Percentiles rank a stretch among this genome's conserved stretches.
phyloP scores from a whole-genome alignment of 2,797 vertebrate species.

The Poeciliopsis infans region DNA sequence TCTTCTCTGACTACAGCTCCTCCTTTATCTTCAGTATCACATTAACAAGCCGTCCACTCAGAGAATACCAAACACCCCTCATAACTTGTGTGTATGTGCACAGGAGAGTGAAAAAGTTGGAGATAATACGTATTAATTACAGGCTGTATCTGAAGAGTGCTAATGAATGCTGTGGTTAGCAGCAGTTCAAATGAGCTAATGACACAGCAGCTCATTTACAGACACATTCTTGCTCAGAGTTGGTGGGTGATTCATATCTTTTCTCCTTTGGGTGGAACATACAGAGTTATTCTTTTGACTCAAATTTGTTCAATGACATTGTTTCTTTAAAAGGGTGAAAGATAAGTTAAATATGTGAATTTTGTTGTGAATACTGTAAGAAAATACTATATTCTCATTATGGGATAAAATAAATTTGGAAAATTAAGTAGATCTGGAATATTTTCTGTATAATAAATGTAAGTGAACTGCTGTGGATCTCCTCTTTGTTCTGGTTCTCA shows the following conservation, averaged over 20 bases:
- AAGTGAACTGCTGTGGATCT: not conserved
- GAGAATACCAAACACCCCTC: slow-evolving; percentile 76
- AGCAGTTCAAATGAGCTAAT: slow-evolving; percentile 79
- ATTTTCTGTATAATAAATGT: not conserved
- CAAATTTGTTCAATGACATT: slow-evolving; percentile 5
- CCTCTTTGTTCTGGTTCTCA: not conserved
- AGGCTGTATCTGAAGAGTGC: slow-evolving; percentile 75
- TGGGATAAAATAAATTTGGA: not conserved
- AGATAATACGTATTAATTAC: slow-evolving; percentile 81
- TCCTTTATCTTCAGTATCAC: slow-evolving; percentile 73
- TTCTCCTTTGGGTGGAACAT: slow-evolving; percentile 50
- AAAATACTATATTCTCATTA: not conserved
- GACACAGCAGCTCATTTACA: slow-evolving; percentile 72
- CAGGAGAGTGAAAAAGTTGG: slow-evolving; percentile 60
- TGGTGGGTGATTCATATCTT: slow-evolving; percentile 55
- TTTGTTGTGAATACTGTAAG: not conserved
- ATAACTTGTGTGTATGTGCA: slow-evolving; percentile 59
- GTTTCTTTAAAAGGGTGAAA: slow-evolving; percentile 1
- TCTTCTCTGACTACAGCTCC: slow-evolving; percentile 57
- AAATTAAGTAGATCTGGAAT: not conserved
- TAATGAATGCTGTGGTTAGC: slow-evolving; percentile 79
- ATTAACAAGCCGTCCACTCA: slow-evolving; percentile 74
- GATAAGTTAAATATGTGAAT: slow-evolving; percentile 1
- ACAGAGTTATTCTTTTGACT: slow-evolving; percentile 60
- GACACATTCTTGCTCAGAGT: slow-evolving; percentile 21